phyloP scores from a whole-genome alignment of 2,888 invertebrate genomes.

The Imbricaverruca yamaguchii region DNA sequence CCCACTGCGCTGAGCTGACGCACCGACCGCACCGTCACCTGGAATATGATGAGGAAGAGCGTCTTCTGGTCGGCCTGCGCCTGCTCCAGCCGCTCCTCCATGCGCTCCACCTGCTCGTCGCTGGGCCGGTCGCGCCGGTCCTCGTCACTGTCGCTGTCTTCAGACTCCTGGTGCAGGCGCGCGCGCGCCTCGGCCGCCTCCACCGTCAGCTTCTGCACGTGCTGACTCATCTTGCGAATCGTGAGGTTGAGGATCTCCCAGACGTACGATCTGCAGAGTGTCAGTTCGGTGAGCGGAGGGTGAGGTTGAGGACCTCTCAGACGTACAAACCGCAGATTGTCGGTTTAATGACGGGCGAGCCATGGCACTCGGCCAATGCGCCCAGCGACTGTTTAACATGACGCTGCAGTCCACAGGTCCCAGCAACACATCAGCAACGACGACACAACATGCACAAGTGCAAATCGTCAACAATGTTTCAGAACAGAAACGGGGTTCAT shows the following conservation, averaged over 20 bases:
- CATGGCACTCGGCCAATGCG: too few relatives aligned
- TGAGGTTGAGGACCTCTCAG: neutral
- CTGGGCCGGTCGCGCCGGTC: conserved; percentile 51
- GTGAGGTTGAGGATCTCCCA: conserved; percentile 97
- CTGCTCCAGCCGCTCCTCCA: conserved; percentile 90
- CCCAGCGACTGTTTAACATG: too few relatives aligned
- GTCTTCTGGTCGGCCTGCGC: conserved; percentile 96
- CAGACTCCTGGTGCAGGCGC: conserved; percentile 63
- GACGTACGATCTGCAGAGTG: conserved; percentile 62
- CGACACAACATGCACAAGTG: too few relatives aligned
- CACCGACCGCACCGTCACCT: conserved; percentile 46
- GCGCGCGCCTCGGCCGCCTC: conserved; percentile 80
- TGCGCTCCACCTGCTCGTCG: conserved; percentile 81
- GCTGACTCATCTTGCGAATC: conserved; percentile 93
- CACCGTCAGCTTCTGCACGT: conserved; percentile 67
- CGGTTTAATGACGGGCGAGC: too few relatives aligned
- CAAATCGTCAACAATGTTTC: too few relatives aligned
- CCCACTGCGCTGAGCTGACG: too few relatives aligned
- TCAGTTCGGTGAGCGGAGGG: conserved; percentile 25
- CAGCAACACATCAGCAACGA: too few relatives aligned
- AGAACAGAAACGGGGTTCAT: too few relatives aligned
- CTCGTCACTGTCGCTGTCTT: conserved; percentile 35
- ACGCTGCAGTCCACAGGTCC: too few relatives aligned
- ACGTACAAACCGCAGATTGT: too few relatives aligned
- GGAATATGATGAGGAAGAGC: conserved; percentile 92